These are phyloP conservation scores for Apodemia mormo DNA, from an alignment of 2,888 invertebrate species.

Conservation along the genomic window DNA sequence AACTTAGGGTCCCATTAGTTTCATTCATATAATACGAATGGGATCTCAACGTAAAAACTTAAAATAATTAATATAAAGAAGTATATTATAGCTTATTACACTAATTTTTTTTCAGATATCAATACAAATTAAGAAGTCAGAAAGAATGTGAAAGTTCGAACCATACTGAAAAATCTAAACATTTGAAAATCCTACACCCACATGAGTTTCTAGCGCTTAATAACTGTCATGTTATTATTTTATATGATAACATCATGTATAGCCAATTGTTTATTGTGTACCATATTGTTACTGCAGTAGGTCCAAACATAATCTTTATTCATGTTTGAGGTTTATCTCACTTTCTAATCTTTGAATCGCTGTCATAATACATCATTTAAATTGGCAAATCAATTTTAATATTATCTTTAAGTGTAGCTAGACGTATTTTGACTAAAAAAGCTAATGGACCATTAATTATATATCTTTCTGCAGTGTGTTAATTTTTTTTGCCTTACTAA, in stretches of 20 bases:
- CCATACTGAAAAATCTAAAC: not conserved
- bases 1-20: too few species aligned
- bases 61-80: too few species aligned
- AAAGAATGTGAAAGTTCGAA: not conserved
- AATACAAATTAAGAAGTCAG: too few species aligned
- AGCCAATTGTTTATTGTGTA: conserved; percentile 30
- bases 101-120: too few species aligned
- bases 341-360: conserved; percentile 65
- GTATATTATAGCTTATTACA: too few species aligned
- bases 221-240: conserved; percentile 51
- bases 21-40: too few species aligned
- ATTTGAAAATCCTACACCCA: not conserved
- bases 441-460: not conserved
- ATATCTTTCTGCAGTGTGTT: not conserved
- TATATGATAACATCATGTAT: conserved; percentile 57
- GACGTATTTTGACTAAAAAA: not conserved
- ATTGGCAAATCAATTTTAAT: conserved; percentile 11
- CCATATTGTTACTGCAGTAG: conserved; percentile 26
- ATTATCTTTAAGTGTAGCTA: not conserved
- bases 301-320: conserved; percentile 23
- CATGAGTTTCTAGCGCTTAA: conserved; percentile 55
- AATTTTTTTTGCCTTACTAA: not conserved
- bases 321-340: conserved; percentile 36
- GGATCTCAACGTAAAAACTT: too few species aligned
- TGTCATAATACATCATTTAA: conserved; percentile 8